A percentile compares a stretch with the other conserved stretches of the same genome.
These are phyloP conservation scores for Taeniopygia guttata DNA, from an alignment of 2,797 vertebrate genomes.

Conservation along the genomic window DNA sequence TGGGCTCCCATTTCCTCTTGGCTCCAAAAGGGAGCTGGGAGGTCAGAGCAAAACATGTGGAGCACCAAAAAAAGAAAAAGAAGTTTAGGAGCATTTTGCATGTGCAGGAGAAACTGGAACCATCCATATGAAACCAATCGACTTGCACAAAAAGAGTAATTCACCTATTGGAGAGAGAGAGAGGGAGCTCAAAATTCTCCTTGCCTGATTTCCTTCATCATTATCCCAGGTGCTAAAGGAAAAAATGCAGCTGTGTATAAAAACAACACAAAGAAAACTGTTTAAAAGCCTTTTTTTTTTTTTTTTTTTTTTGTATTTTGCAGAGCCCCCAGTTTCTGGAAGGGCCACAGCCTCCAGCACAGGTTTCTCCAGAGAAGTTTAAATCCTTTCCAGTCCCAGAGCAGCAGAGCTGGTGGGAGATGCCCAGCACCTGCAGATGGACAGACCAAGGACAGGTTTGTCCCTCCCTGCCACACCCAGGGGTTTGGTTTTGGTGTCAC, in stretches of 20 bases:
- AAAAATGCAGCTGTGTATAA: background rate
- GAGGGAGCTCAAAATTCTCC: background rate
- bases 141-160: background rate
- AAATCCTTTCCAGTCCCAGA: background rate
- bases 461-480: background rate
- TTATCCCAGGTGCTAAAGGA: background rate
- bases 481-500: background rate
- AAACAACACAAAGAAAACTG: fast-evolving
- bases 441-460: background rate
- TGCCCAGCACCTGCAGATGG: background rate
- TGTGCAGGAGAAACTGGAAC: background rate
- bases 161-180: background rate
- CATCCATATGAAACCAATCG: slow-evolving; percentile 9
- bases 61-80: background rate
- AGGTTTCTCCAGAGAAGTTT: background rate
- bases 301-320: background rate
- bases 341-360: background rate
- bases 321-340: background rate
- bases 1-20: background rate
- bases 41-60: background rate
- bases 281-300: background rate
- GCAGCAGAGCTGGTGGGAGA: background rate
- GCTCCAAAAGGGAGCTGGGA: background rate
- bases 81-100: background rate
- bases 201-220: background rate